Evolutionary conservation across 2,113 vertebrate species (phyloP).

Genomic region (Microcebus lehilahytsara): DNA sequence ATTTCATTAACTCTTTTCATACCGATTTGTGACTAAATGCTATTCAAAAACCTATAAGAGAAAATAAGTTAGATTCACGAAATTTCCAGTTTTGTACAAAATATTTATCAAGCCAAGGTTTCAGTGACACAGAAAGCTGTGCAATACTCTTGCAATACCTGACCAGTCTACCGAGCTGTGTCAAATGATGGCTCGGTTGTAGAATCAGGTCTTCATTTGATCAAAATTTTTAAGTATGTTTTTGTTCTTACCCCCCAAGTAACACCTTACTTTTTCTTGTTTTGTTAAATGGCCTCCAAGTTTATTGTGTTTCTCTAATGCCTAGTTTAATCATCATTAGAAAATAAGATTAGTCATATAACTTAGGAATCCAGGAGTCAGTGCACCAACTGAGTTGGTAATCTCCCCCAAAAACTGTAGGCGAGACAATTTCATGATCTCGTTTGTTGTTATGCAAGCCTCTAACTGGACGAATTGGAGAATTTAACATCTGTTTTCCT

Average conservation of each 20-base stretch:
- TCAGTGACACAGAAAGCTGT: not conserved
- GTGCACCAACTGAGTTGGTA: slow-evolving; percentile 51
- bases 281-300: slow-evolving; percentile 45
- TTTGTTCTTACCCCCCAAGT: not conserved
- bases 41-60: not conserved
- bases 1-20: slow-evolving; percentile 32
- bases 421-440: slow-evolving; percentile 39
- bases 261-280: slow-evolving; percentile 35
- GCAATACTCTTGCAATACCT: not conserved
- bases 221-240: slow-evolving; percentile 7
- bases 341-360: slow-evolving; percentile 60
- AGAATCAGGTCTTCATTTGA: not conserved
- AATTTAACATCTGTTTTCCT: slow-evolving; percentile 45
- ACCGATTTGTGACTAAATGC: slow-evolving; percentile 13
- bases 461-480: not conserved
- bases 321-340: slow-evolving; percentile 70
- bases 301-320: slow-evolving; percentile 38
- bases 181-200: not conserved
- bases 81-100: slow-evolving; percentile 30
- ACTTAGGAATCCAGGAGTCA: slow-evolving; percentile 59
- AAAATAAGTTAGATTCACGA: not conserved
- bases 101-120: slow-evolving; percentile 14
- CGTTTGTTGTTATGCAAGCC: not conserved
- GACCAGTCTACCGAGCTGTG: not conserved
- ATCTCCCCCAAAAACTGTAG: slow-evolving; percentile 63